These are phyloP conservation scores for Aphrocallistes beatrix DNA, from an alignment of 37 sponge, comb jelly and placozoan species.

Conservation along the genomic window DNA sequence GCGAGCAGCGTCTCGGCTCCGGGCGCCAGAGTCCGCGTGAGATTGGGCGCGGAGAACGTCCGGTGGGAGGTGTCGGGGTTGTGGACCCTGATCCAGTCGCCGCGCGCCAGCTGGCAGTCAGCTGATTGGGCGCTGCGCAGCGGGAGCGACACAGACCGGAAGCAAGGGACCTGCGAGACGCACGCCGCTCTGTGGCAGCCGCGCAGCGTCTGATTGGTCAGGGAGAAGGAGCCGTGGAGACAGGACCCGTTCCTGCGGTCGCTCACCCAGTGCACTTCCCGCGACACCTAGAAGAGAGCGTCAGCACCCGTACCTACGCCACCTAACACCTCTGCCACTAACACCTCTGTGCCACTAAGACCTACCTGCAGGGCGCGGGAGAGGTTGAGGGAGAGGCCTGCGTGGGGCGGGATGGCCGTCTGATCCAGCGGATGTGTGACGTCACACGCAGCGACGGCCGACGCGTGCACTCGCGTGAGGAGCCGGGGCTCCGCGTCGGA, in stretches of 20 bases:
- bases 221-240: background rate
- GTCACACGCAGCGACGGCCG: background rate
- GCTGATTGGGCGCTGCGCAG: background rate
- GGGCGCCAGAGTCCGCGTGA: no score
- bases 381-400: background rate
- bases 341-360: no score
- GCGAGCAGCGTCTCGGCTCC: no score
- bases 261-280: background rate
- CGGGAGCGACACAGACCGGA: background rate
- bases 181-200: background rate
- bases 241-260: background rate
- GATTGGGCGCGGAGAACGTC: background rate
- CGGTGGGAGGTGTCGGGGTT: background rate
- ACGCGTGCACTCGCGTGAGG: background rate
- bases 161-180: background rate
- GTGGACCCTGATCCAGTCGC: background rate
- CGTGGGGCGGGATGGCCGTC: background rate
- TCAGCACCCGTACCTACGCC: background rate
- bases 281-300: background rate
- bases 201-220: background rate
- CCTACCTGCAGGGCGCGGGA: background rate
- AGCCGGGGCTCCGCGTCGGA: background rate
- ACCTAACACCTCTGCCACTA: no score
- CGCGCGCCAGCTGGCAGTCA: background rate
- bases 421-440: background rate